Percentiles rank a stretch among this genome's conserved stretches.
Conservation (phyloP, 92 coral and sea anemone genomes). For the Bergia sp. region DNA sequence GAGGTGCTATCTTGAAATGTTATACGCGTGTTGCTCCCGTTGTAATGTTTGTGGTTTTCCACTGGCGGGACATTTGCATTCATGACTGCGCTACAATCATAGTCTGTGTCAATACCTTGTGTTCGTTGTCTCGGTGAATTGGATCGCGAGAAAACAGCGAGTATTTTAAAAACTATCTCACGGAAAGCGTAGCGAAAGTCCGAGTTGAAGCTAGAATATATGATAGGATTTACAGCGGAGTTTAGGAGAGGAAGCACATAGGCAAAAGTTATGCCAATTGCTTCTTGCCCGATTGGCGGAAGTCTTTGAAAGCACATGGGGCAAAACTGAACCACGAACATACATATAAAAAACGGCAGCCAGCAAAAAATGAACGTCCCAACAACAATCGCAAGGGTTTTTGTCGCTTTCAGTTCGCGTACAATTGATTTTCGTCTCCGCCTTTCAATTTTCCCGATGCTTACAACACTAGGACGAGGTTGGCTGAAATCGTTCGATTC, state of each 20-base stretch:
- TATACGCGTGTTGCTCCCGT: constrained; percentile 5
- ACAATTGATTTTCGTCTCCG: constrained; percentile 77
- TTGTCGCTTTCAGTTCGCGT: constrained; percentile 97
- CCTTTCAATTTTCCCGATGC: constrained; percentile 78
- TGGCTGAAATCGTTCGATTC: constrained; percentile 47
- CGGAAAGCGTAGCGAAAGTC: constrained; percentile 89
- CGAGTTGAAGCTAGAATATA: constrained; percentile 92
- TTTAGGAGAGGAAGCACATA: constrained; percentile 89
- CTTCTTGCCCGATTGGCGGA: constrained; percentile 58
- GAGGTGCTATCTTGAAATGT: constrained; percentile 3
- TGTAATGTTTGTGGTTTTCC: constrained; percentile 18
- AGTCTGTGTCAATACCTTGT: constrained; percentile 28
- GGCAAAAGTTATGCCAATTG: constrained; percentile 81
- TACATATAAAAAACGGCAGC: constrained; percentile 86
- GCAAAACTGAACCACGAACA: constrained; percentile 83
- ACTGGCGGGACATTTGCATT: background rate
- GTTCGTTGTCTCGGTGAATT: background rate
- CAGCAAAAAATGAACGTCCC: constrained; percentile 94
- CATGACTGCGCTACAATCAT: constrained; percentile 26
- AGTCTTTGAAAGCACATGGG: constrained; percentile 50
- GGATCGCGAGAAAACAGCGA: constrained; percentile 17
- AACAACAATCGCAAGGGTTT: constrained; percentile 91
- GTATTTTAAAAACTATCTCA: constrained; percentile 66
- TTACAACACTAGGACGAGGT: constrained; percentile 65
- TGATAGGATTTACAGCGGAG: constrained; percentile 92